Base-by-base conservation (phyloP, 2,113 vertebrate species). In the Prionailurus bengalensis region DNA sequence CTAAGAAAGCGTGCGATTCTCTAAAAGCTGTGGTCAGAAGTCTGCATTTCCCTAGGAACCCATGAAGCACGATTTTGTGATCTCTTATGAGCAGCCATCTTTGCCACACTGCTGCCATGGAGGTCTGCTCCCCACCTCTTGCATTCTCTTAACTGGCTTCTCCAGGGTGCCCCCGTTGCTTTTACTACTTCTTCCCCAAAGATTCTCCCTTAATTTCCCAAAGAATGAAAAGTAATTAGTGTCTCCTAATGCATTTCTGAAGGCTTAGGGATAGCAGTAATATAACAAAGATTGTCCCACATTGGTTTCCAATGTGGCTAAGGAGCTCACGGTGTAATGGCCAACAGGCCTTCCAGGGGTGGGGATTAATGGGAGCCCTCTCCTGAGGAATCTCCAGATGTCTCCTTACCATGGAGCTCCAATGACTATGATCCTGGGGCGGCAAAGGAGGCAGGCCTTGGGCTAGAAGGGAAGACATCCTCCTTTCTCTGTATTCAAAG, bases 191-290 rank as follows among this genome's bases (percentile, higher is more conserved):
- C 51, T 70, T 9, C 4, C n/a, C 39, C 7, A 1, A 95, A 63
- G n/a, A 92, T n/a, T 92, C 33, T 84, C 33, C 58, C 58, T 63
- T 42, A 63, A 53, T 63, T 93, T 88, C n/a, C 48, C 48, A 82
- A 42, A 73, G n/a, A 93, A 94, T 79, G 58, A 12, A 82, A 97
- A 51, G 21, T 23, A 88, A 68, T 15, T 42, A 63, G 88, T 85
- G 42, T 63, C 80, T 79, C 53, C 39, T 63, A 65, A 86, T n/a
- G 33, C 42, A 7, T 78, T 81, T 87, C 42, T 85, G 70, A 95
- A 63, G 65, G 27, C 31, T 65, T 19, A 33, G 58, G 4, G 79
- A 66, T 63, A 45, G 33, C 21, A 93, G 23, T 36, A 33, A 15
- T 78, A 27, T 66, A 79, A 55, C 15, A 70, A 16, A 68, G 25